Conservation (phyloP, 2,797 vertebrate species). For the Alca torda region DNA sequence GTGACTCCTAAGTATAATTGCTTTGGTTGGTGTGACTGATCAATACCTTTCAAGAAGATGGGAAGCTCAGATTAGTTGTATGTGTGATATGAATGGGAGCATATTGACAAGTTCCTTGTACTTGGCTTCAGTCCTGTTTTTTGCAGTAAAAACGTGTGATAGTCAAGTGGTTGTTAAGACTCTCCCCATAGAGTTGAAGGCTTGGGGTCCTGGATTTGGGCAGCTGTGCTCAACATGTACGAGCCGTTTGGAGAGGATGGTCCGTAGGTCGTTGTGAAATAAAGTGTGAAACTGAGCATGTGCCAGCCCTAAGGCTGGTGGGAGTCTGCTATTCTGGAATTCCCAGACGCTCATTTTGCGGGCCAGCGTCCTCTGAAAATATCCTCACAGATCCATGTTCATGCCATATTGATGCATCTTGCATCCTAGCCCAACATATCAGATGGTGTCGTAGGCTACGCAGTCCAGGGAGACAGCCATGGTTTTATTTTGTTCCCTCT, state of each 20-base stretch:
- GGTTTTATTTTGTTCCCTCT: neutral
- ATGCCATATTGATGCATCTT: neutral
- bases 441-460: neutral
- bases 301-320: neutral
- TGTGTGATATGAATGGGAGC: neutral
- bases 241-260: neutral
- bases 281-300: constrained; percentile 8
- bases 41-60: neutral
- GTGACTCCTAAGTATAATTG: neutral
- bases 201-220: neutral
- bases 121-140: neutral
- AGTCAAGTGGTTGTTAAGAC: neutral
- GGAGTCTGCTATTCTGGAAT: constrained; percentile 10
- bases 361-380: neutral
- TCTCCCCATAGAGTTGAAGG: neutral
- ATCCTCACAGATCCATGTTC: neutral
- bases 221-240: neutral
- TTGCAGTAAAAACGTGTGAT: neutral
- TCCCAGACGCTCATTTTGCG: neutral
- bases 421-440: neutral
- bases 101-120: neutral
- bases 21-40: neutral
- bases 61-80: neutral
- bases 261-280: neutral
- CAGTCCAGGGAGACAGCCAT: neutral